These are phyloP conservation scores for Sarotherodon lohbergeri DNA, from an alignment of 2,113 vertebrate species.

Conservation along the genomic window DNA sequence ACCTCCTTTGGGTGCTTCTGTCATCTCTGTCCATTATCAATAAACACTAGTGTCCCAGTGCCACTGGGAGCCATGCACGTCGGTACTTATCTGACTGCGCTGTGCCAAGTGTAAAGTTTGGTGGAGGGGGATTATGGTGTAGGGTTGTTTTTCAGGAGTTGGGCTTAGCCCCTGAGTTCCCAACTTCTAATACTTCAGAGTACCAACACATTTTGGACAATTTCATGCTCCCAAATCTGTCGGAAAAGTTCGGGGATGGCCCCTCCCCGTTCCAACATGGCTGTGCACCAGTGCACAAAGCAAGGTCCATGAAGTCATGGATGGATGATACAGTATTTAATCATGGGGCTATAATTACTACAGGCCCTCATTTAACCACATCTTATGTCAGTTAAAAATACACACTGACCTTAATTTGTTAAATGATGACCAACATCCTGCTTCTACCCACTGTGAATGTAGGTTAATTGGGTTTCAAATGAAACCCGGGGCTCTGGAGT, in stretches of 20 bases:
- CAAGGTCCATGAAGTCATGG: background rate
- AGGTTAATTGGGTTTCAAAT: background rate
- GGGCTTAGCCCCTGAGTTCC: background rate
- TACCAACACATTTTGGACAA: background rate
- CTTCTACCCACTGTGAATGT: background rate
- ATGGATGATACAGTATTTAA: background rate
- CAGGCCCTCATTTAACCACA: background rate
- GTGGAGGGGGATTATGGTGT: background rate
- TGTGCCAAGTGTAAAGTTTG: accelerated
- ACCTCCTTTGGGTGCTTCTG: background rate
- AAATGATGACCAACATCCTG: background rate
- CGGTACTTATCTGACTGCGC: too few relatives aligned
- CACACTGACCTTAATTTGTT: background rate
- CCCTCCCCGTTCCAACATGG: accelerated
- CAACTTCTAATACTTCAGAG: background rate
- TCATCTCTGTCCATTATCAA: too few relatives aligned
- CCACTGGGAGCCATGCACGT: too few relatives aligned
- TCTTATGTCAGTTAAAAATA: background rate
- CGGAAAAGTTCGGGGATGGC: background rate
- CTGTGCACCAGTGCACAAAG: background rate
- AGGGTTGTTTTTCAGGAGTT: background rate
- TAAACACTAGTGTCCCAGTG: too few relatives aligned
- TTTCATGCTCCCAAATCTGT: background rate
- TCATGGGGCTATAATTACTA: background rate
- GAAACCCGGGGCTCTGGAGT: background rate